A percentile compares a stretch with the other conserved stretches of the same genome.
Evolutionary conservation across 2,888 invertebrate genomes (phyloP).

Genomic region (Chromoteleia sp.): DNA sequence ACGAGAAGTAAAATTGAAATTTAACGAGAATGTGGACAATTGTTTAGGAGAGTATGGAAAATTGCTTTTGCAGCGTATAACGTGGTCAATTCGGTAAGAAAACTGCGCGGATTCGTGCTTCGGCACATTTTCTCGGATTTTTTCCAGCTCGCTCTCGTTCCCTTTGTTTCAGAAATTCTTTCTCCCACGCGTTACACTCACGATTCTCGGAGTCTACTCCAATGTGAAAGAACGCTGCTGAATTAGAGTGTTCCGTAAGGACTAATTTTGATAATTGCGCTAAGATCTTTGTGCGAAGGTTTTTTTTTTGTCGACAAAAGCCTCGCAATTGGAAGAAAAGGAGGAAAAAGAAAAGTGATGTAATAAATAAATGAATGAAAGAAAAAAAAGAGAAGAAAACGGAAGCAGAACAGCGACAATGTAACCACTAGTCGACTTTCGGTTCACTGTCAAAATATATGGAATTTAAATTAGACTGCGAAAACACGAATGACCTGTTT

Average conservation of each 20-base stretch:
- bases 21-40: too few relatives aligned
- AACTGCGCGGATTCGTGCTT: slow-evolving; percentile 16
- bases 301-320: slow-evolving; percentile 7
- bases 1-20: too few relatives aligned
- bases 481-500: slow-evolving; percentile 23
- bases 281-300: too few relatives aligned
- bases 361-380: background rate
- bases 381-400: background rate
- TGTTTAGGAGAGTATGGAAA: too few relatives aligned
- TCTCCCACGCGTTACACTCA: slow-evolving; percentile 45
- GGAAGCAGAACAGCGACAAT: slow-evolving; percentile 7
- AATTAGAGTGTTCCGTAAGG: slow-evolving; percentile 18
- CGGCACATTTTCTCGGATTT: slow-evolving; percentile 33
- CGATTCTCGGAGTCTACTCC: slow-evolving; percentile 16
- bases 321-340: background rate
- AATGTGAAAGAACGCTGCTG: slow-evolving; percentile 30
- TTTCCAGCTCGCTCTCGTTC: slow-evolving; percentile 37
- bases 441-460: slow-evolving; percentile 1
- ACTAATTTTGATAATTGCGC: slow-evolving; percentile 42
- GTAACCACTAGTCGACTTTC: background rate
- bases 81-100: slow-evolving; percentile 5
- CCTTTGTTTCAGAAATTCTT: slow-evolving; percentile 44
- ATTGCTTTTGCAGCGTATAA: too few relatives aligned
- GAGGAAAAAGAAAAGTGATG: background rate
- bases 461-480: background rate